Percentiles rank a stretch among this genome's conserved stretches.
phyloP scores from a whole-genome alignment of 2,888 invertebrate genomes.

The Argyra leucocephala region DNA sequence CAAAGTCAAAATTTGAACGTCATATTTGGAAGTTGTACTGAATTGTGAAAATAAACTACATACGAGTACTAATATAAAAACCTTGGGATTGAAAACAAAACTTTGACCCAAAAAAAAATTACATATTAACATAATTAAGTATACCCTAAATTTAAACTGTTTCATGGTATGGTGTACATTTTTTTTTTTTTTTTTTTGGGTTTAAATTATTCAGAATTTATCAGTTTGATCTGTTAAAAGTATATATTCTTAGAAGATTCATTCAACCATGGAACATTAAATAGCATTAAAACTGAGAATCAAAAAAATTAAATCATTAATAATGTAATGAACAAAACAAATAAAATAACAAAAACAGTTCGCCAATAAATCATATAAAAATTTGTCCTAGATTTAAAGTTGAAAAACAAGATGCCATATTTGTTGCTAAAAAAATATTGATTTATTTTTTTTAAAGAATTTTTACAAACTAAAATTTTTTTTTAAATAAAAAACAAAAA shows the following conservation, averaged over 20 bases:
- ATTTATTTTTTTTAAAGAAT: no score
- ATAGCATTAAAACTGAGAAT: background rate
- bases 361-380: background rate
- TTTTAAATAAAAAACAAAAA: no score
- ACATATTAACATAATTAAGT: no score
- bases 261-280: background rate
- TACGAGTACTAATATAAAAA: background rate
- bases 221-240: no score
- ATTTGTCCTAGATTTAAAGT: conserved; percentile 1
- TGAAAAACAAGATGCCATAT: background rate
- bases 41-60: background rate
- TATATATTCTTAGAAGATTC: background rate
- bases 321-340: background rate
- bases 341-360: background rate
- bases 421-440: background rate
- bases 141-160: no score
- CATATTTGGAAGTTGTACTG: background rate
- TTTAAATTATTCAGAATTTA: no score
- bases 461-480: no score
- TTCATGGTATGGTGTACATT: no score
- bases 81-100: background rate
- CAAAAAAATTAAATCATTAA: background rate
- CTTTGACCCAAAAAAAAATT: background rate
- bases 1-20: background rate
- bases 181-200: no score